Conservation (phyloP, 2,797 vertebrate species). For the Delichon dasypus region DNA sequence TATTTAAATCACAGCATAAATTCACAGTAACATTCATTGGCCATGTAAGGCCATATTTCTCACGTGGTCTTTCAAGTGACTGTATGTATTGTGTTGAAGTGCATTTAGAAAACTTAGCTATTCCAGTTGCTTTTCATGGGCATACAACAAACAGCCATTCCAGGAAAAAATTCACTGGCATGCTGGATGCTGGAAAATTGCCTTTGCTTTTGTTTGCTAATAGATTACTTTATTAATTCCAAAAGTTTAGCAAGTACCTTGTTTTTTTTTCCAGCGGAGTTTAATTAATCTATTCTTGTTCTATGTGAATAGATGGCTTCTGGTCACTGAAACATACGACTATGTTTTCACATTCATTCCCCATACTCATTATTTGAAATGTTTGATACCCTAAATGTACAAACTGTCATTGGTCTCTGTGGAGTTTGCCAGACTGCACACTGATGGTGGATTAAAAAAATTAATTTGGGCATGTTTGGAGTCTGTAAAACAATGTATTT, state of each 20-base stretch:
- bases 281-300: background rate
- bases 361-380: background rate
- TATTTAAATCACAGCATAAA: constrained; percentile 16
- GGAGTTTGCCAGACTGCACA: background rate
- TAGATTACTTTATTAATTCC: constrained; percentile 6
- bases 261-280: background rate
- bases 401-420: background rate
- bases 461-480: background rate
- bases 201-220: constrained; percentile 52
- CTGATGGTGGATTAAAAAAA: background rate
- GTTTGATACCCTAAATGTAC: background rate
- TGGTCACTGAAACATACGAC: background rate
- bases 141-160: constrained; percentile 36
- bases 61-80: constrained; percentile 27
- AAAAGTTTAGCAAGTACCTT: background rate
- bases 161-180: constrained; percentile 14
- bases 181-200: constrained; percentile 25
- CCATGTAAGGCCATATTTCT: background rate
- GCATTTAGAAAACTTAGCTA: constrained; percentile 38
- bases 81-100: constrained; percentile 19
- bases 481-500: background rate
- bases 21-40: background rate
- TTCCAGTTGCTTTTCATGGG: constrained; percentile 15
- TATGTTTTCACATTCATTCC: background rate
- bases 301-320: background rate